These are phyloP conservation scores for Pteronotus mesoamericanus DNA, from an alignment of 2,797 vertebrate species.

Conservation along the genomic window DNA sequence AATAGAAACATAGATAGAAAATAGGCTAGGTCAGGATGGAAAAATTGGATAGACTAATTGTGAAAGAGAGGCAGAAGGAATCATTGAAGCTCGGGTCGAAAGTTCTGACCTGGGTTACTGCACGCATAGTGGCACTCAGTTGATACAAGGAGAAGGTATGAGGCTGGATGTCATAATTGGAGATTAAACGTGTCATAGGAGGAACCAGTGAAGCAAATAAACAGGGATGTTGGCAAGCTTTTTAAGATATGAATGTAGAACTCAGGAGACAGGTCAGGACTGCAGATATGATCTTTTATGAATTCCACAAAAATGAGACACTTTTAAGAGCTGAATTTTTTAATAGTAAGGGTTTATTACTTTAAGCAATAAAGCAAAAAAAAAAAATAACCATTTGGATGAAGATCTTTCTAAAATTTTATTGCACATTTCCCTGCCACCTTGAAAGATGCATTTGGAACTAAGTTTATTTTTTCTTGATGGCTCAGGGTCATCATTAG, in stretches of 20 bases:
- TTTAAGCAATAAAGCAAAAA: constrained; percentile 17
- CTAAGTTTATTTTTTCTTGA: constrained; percentile 24
- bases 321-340: constrained; percentile 25
- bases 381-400: not conserved
- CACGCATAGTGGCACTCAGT: rapidly evolving
- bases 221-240: not conserved
- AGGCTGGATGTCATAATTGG: not conserved
- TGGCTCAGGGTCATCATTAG: constrained; percentile 41
- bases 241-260: not conserved
- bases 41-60: not conserved
- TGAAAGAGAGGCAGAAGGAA: not conserved
- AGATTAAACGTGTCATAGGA: not conserved
- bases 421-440: not conserved
- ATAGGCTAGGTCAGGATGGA: not conserved
- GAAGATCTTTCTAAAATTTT: constrained; percentile 33
- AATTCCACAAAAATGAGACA: not conserved
- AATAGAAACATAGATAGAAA: not conserved
- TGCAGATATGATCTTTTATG: not conserved
- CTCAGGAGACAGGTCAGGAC: not conserved
- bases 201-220: not conserved
- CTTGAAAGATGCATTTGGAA: constrained; percentile 37
- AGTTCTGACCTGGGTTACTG: not conserved
- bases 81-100: not conserved
- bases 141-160: not conserved
- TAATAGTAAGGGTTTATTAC: not conserved